phyloP scores from a whole-genome alignment of 1,140 invertebrate species.

The Bombus polaris region DNA sequence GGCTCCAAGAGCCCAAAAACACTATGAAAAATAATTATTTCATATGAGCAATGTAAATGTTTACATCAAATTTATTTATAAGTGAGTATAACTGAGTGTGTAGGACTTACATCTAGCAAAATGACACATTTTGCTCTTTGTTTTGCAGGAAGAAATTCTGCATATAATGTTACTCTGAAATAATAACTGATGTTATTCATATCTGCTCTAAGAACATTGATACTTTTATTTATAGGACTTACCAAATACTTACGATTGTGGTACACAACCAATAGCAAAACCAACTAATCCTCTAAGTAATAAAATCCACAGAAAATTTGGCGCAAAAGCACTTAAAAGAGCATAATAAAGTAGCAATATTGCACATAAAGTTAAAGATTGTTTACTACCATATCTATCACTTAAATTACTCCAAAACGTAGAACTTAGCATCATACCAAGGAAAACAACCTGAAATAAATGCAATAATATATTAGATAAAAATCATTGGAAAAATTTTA shows the following conservation, averaged over 20 bases:
- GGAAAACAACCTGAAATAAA: slow-evolving; percentile 90
- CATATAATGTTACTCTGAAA: slow-evolving; percentile 95
- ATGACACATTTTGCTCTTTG: slow-evolving; percentile 97
- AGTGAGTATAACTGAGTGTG: slow-evolving; percentile 10
- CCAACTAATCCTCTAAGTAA: slow-evolving; percentile 95
- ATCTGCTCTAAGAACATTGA: background rate
- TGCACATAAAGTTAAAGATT: slow-evolving; percentile 94
- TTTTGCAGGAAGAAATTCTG: slow-evolving; percentile 96
- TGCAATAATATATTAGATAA: slow-evolving; percentile 10
- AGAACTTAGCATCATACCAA: slow-evolving; percentile 98
- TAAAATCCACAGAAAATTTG: slow-evolving; percentile 95
- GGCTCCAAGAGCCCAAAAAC: slow-evolving; percentile 97
- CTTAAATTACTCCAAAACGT: slow-evolving; percentile 98
- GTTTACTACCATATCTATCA: slow-evolving; percentile 96
- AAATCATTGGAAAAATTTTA: background rate
- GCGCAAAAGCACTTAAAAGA: slow-evolving; percentile 93
- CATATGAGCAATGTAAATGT: background rate
- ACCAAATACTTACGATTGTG: slow-evolving; percentile 93
- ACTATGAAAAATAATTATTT: slow-evolving; percentile 85
- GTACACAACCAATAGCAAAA: slow-evolving; percentile 97
- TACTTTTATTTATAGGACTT: slow-evolving; percentile 38
- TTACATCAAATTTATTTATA: slow-evolving; percentile 5
- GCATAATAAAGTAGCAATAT: slow-evolving; percentile 96
- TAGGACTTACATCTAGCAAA: slow-evolving; percentile 92
- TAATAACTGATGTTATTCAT: slow-evolving; percentile 32